Base-by-base conservation (phyloP, 2,113 vertebrate species). In the Mustela lutreola region DNA sequence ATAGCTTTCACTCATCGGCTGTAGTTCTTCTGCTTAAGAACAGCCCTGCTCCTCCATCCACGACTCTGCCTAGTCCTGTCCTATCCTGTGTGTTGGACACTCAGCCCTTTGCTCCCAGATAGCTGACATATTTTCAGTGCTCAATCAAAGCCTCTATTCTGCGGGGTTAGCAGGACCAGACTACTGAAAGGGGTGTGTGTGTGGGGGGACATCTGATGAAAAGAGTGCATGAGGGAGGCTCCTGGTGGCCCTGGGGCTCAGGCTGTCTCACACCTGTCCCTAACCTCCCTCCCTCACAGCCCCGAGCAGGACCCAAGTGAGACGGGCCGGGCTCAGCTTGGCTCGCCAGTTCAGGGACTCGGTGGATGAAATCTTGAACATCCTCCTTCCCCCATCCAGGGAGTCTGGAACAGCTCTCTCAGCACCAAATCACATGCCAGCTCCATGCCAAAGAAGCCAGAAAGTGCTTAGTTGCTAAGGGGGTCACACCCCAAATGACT, bases 401-500 rank as follows among this genome's bases (percentile, higher is more conserved):
- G 85, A 58, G 33, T 14, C 65, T 94, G 85, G 70, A 53, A 60
- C 60, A 14, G 67, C 58, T 42, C 58, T 42, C 71, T 91, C 8
- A 11, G 50, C 53, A 7, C 88, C 91, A 39, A 70, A 65, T 92
- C 58, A 39, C 76, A 89, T 11, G 21, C 45, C 58, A 92, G 65
- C 48, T 53, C 81, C 31, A 4, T n/a, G 82, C 93, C 93, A 73
- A 58, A 95, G 93, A 65, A 86, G 48, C 45, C 79, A 87, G 84
- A 62, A 90, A 89, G 63, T 56, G 79, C 81, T 89, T 53, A 21
- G 56, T 58, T 36, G 75, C 86, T 28, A 3, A 63, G n/a, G 76
- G 48, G 53, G 97, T 62, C 94, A 95, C 97, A 88, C 95, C 98
- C 95, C 58, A 67, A 19, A 45, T 97, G 97, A 96, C 75, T 96